Evolutionary conservation across 2,797 vertebrate genomes (phyloP).

Genomic region (Steatocranus sp.): DNA sequence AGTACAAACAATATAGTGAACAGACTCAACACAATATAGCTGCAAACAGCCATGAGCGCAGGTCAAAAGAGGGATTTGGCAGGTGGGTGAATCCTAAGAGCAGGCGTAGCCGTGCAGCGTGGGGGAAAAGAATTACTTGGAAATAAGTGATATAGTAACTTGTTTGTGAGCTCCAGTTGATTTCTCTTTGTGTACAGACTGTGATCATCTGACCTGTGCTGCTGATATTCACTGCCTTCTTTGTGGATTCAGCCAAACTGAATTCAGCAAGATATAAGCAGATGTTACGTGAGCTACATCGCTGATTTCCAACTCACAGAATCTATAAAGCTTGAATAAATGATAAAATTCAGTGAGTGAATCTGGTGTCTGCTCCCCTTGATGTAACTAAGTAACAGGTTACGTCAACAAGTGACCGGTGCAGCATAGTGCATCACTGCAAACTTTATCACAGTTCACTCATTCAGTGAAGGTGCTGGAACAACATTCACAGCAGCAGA

Average conservation of each 20-base stretch:
- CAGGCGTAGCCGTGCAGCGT: neutral
- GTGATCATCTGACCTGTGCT: neutral
- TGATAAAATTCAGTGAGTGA: neutral
- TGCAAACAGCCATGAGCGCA: neutral
- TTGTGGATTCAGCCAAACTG: neutral
- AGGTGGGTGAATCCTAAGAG: neutral
- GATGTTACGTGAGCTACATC: neutral
- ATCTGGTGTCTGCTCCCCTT: neutral
- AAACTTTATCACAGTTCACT: neutral
- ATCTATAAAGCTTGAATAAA: neutral
- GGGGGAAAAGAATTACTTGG: neutral
- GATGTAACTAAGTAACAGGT: neutral
- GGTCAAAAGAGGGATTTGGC: neutral
- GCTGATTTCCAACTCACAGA: neutral
- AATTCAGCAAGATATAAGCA: neutral
- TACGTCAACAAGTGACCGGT: neutral
- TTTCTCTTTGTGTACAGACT: neutral
- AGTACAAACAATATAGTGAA: neutral
- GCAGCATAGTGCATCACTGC: neutral
- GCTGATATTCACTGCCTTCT: neutral
- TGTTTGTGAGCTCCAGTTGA: neutral
- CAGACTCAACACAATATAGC: conserved; percentile 18
- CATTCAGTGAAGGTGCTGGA: neutral
- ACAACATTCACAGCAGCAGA: neutral
- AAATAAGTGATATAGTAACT: neutral